Evolutionary conservation across 2,888 invertebrate genomes (phyloP).

Genomic region (Liodrosophila aerea): DNA sequence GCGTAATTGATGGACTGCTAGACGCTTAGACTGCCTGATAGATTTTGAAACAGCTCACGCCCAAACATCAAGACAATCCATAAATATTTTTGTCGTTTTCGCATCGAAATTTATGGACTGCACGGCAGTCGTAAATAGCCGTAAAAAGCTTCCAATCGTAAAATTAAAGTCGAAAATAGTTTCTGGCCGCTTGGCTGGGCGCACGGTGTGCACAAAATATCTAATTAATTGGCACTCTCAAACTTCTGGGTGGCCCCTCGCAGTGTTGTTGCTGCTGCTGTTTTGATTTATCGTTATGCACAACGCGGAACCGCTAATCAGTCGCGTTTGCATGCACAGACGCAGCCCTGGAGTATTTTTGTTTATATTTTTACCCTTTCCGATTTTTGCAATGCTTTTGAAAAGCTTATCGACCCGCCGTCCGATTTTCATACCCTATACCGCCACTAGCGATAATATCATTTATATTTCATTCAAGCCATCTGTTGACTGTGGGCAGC

Average conservation of each 20-base stretch:
- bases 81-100: conserved; percentile 74
- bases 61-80: conserved; percentile 66
- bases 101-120: conserved; percentile 63
- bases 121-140: conserved; percentile 64
- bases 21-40: conserved; percentile 23
- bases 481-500: too few relatives aligned
- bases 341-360: conserved; percentile 22
- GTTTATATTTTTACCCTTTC: conserved; percentile 24
- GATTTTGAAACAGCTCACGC: conserved; percentile 71
- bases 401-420: conserved; percentile 28
- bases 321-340: conserved; percentile 65
- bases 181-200: conserved; percentile 52
- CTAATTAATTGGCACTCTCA: conserved; percentile 66
- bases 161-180: conserved; percentile 65
- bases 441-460: too few relatives aligned
- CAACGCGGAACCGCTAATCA: conserved; percentile 61
- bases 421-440: not conserved
- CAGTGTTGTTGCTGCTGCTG: conserved; percentile 2
- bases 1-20: conserved; percentile 47
- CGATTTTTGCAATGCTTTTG: conserved; percentile 50
- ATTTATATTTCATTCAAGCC: conserved; percentile 13
- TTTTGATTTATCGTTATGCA: conserved; percentile 68
- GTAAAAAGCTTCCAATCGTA: conserved; percentile 51
- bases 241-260: conserved; percentile 68
- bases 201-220: conserved; percentile 65